phyloP scores from a whole-genome alignment of 1,140 invertebrate genomes.

The Nasonia vitripennis region DNA sequence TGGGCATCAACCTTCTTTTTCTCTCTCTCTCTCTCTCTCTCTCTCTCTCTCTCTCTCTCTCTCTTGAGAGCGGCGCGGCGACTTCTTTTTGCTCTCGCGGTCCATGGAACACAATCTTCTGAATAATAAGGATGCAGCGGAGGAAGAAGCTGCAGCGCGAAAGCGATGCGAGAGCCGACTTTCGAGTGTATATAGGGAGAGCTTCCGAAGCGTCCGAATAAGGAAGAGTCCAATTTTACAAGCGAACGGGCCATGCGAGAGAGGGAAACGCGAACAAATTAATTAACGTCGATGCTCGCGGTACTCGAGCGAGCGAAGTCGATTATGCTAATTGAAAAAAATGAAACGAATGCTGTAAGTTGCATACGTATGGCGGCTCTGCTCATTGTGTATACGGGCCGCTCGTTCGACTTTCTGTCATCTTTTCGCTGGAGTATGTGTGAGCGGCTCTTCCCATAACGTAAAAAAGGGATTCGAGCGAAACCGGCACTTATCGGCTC shows the following conservation, averaged over 20 bases:
- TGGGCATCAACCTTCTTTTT: background rate
- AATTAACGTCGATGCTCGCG: constrained; percentile 31
- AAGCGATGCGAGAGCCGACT: constrained; percentile 36
- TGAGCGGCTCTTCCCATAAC: background rate
- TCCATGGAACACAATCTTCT: background rate
- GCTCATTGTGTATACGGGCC: background rate
- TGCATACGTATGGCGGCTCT: background rate
- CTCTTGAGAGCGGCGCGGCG: background rate
- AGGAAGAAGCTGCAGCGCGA: background rate
- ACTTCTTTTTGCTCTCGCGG: background rate
- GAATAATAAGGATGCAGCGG: constrained; percentile 15
- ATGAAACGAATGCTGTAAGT: background rate
- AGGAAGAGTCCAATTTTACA: constrained; percentile 47
- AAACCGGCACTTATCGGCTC: constrained; percentile 14
- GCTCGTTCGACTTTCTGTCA: constrained; percentile 12
- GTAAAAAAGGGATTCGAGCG: background rate
- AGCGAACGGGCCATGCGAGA: background rate
- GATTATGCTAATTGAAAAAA: constrained; percentile 50
- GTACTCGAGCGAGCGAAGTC: background rate
- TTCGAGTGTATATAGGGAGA: constrained; percentile 1
- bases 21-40: background rate
- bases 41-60: no score
- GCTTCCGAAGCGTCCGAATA: constrained; percentile 20
- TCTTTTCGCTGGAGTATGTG: background rate
- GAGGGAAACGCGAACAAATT: constrained; percentile 39